Conservation (phyloP, 2,888 invertebrate genomes). For the Agrochola circellaris region DNA sequence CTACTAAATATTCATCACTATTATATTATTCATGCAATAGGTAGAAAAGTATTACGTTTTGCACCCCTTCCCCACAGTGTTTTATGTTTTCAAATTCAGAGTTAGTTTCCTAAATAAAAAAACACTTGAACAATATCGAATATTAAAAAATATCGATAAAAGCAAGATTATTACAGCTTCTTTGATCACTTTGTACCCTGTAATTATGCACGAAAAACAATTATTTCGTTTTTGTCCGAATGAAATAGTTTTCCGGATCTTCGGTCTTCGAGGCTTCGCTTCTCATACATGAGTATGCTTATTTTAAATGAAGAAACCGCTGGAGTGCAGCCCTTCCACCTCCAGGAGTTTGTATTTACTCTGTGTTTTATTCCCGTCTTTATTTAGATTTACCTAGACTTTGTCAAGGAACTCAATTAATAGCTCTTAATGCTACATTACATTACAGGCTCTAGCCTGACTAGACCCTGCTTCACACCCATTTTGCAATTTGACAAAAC, state of each 20-base stretch:
- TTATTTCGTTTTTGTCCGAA: not conserved
- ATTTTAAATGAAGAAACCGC: not conserved
- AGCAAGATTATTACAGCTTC: not conserved
- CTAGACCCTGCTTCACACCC: not conserved
- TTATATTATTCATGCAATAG: constrained; percentile 2
- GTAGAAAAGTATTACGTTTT: not conserved
- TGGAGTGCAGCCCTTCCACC: too few relatives aligned
- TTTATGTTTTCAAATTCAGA: not conserved
- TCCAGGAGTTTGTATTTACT: not conserved
- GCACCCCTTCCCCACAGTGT: not conserved
- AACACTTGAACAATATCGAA: not conserved
- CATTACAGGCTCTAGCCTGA: too few relatives aligned
- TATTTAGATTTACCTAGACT: not conserved
- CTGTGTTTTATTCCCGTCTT: not conserved
- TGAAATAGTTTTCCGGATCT: not conserved
- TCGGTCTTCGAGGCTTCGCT: too few relatives aligned
- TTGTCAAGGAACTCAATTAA: not conserved
- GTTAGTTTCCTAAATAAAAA: not conserved
- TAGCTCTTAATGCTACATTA: too few relatives aligned
- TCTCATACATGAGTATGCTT: not conserved
- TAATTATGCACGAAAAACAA: not conserved
- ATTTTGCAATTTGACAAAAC: not conserved
- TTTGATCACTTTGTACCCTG: not conserved
- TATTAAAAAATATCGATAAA: not conserved
- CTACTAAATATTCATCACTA: constrained; percentile 8